Base-by-base conservation (phyloP, 30 jellyfish, hydroid and myxozoan species). In the Sanderia malayensis region DNA sequence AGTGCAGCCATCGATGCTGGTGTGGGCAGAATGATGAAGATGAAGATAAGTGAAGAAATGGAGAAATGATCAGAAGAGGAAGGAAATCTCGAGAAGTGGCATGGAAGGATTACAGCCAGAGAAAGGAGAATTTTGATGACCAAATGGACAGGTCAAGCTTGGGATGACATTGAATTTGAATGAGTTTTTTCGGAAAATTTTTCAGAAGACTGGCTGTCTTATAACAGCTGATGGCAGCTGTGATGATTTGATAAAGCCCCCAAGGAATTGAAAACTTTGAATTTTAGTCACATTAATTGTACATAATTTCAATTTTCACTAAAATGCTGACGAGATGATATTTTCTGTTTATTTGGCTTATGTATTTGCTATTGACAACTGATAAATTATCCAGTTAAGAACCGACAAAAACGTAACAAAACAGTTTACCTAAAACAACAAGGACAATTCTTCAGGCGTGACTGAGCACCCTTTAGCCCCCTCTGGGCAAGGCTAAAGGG, bases 121-220 rank as follows among this genome's bases (percentile, higher is more conserved):
- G 60, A 73, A 45, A 58, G 85, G 31, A 28, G 75, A 72, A 53
- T 73, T 25, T 66, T 44, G 57, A 46, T 46, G 73, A 71, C 83
- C 29, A 71, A 71, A 33, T 71, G 73, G 71, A 60, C 73, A 46
- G 83, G 83, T 31, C 73, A 71, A 66, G 83, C 74, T 34, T 71
- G 83, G 73, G 71, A 71, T 24, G 73, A 71, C 6, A 73, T 55
- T 71, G 46, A 7, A 71, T 8, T 27, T 31, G 6, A 71, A 34
- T 24, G 74, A 71, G 46, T 19, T 52, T 31, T 73, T 73, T 24
- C 15, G 60, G 85, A 73, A 73, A 73, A 24, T 70, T 6, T 59
- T 73, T 73, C 59, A 73, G 75, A 73, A 70, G 55, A 73, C 75
- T 52, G 76, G 85, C 21, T 73, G 85, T 68, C 58, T 33, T 34